Evolutionary conservation across 2,113 vertebrate species (phyloP).

Genomic region (Onychostoma macrolepis): DNA sequence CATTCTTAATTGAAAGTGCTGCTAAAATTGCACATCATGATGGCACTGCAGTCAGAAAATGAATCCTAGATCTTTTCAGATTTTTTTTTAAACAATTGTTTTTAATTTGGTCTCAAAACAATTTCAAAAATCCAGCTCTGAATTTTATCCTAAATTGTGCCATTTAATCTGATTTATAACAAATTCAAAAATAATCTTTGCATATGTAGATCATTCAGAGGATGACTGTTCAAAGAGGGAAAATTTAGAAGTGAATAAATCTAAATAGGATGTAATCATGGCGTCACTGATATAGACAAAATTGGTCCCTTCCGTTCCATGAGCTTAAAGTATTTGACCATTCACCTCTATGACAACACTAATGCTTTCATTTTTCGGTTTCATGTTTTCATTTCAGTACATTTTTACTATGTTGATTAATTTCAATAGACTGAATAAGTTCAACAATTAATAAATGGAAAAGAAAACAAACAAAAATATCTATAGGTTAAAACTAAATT

Average conservation of each 20-base stretch:
- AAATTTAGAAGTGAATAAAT: not conserved
- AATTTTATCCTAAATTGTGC: not conserved
- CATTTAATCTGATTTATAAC: not conserved
- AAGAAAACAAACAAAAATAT: not conserved
- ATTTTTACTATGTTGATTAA: not conserved
- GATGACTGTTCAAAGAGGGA: not conserved
- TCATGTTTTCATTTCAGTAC: not conserved
- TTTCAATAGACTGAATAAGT: too few species aligned
- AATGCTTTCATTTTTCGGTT: not conserved
- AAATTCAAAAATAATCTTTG: not conserved
- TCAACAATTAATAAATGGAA: not conserved
- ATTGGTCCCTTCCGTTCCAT: not conserved
- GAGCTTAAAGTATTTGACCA: not conserved
- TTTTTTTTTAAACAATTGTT: not conserved
- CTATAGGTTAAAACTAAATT: not conserved
- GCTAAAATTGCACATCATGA: not conserved
- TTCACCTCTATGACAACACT: not conserved
- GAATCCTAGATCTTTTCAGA: not conserved
- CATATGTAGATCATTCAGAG: not conserved
- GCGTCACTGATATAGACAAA: not conserved
- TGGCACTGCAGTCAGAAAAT: not conserved
- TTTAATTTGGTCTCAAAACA: not conserved
- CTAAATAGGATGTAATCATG: not conserved
- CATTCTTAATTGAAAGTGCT: not conserved
- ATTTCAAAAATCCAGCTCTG: not conserved